Percentiles rank a stretch among this genome's conserved stretches.
Conservation (phyloP, 2,113 vertebrate species). For the Callorhinus ursinus region DNA sequence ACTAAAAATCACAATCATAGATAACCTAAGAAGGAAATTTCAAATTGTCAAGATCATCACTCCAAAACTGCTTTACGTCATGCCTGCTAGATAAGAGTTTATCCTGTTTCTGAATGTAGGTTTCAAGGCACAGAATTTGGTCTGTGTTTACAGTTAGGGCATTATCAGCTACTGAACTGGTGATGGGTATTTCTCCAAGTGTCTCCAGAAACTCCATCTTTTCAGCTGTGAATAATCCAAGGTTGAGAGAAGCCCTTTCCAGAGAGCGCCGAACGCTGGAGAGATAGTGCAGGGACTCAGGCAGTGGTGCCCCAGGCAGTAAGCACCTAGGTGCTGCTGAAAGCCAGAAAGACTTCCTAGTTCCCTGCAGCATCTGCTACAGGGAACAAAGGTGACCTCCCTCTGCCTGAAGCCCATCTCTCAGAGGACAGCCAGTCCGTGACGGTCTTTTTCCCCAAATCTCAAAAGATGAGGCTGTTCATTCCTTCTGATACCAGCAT, state of each 20-base stretch:
- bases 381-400: neutral
- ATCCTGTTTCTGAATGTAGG: neutral
- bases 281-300: neutral
- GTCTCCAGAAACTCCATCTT: neutral
- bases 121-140: neutral
- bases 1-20: neutral
- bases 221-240: neutral
- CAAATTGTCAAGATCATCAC: neutral
- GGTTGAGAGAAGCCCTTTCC: neutral
- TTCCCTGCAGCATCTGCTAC: neutral
- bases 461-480: neutral
- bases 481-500: neutral
- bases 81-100: neutral
- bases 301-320: neutral
- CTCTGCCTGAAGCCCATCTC: neutral
- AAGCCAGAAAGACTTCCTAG: neutral
- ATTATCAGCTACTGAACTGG: neutral
- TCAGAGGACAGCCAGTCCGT: neutral
- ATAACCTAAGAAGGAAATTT: neutral
- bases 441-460: neutral
- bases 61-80: neutral
- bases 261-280: too few species aligned
- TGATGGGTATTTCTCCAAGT: neutral
- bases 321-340: neutral
- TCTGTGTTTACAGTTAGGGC: neutral